Percentiles rank a stretch among this genome's conserved stretches.
These are phyloP conservation scores for Mechanitis mazaeus DNA, from an alignment of 2,888 invertebrate species.

Conservation along the genomic window DNA sequence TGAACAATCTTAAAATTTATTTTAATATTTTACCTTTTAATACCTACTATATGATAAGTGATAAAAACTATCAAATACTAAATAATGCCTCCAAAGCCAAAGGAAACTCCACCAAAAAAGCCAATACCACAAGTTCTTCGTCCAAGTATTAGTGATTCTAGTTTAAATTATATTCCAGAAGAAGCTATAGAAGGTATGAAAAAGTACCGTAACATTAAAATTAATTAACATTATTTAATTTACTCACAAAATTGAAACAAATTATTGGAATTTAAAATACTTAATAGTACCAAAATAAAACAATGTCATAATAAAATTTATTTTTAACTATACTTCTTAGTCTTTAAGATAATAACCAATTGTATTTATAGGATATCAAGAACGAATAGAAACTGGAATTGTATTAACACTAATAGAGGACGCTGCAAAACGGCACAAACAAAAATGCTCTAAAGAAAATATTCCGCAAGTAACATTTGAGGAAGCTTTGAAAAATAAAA, in stretches of 20 bases:
- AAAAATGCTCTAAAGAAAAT: constrained; percentile 40
- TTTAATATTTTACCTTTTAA: background rate
- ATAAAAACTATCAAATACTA: background rate
- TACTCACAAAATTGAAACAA: no score
- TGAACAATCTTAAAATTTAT: no score
- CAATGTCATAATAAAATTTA: no score
- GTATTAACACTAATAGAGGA: constrained; percentile 54
- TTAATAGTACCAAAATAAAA: no score
- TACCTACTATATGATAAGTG: background rate
- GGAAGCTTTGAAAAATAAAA: constrained; percentile 51
- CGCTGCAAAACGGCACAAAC: constrained; percentile 47
- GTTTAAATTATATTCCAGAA: constrained; percentile 49
- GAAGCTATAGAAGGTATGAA: constrained; percentile 52
- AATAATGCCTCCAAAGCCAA: constrained; percentile 51
- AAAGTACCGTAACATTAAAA: background rate
- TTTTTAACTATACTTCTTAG: no score
- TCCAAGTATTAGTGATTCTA: constrained; percentile 55
- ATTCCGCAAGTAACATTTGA: constrained; percentile 43
- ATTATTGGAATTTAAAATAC: no score
- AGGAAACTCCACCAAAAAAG: constrained; percentile 46
- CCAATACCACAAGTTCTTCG: constrained; percentile 38
- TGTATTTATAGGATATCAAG: constrained; percentile 48
- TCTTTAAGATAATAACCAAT: background rate
- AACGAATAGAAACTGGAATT: constrained; percentile 55
- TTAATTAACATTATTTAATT: background rate